Evolutionary conservation across 2,888 invertebrate genomes (phyloP), one percentile per base, ranked within the genome.

Genomic region (Adelognathus sp.): DNA sequence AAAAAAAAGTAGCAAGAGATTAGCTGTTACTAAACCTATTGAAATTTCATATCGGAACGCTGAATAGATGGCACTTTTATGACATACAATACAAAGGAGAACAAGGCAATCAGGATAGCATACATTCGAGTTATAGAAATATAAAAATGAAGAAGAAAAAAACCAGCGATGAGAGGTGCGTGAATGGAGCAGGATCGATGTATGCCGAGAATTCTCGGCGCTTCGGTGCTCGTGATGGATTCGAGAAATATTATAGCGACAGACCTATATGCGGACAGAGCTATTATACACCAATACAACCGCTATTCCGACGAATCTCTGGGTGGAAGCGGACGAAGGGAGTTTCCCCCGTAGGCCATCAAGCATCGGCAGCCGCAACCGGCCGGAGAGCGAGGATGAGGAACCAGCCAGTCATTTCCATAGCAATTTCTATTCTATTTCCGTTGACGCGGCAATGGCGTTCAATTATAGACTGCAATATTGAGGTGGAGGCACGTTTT

Each of bases 361-460:
- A 41, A 60, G 58, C 52, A 41, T 9, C 44, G 33, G 54, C 41
- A 54, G 61, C 61, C 56, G 60, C 14, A 50, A 52, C 44, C n/a
- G 41, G 46, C 24, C 14, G 46, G 58, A 76, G 60, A 66, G 27
- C 29, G 46, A 44, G 36, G 64, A 58, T 18, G 76, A 79, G 76
- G 80, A 67, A 76, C 58, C 66, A 77, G 77, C 71, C 81, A 73
- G 81, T 84, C 86, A 89, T 89, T 89, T 89, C 88, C 88, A 88
- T 86, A 86, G 86, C 89, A 89, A 89, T 89, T 89, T 87, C 89
- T 88, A 89, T 89, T 89, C 89, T 88, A 89, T 89, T 89, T 89
- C 89, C 88, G 89, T 88, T 86, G 87, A 88, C 87, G 86, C 83
- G 87, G 87, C 88, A 86, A 88, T 88, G 88, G 86, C 88, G 86